These are phyloP conservation scores for Enteromius mattozi DNA, from an alignment of 2,797 vertebrate species.

Conservation along the genomic window DNA sequence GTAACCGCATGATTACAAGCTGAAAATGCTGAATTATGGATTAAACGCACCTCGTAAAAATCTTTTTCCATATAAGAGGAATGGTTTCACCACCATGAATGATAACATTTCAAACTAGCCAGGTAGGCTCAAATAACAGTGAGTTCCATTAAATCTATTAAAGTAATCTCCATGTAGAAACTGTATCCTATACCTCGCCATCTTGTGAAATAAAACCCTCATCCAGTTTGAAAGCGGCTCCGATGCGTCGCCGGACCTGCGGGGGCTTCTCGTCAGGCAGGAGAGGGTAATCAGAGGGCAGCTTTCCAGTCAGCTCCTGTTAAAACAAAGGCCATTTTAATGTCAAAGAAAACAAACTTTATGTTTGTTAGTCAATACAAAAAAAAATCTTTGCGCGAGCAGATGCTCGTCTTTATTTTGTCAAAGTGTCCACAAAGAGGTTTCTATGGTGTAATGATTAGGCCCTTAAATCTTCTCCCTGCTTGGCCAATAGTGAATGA, in stretches of 20 bases:
- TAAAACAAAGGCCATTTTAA: conserved; percentile 17
- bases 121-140: conserved; percentile 30
- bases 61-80: conserved; percentile 19
- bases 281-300: conserved; percentile 88
- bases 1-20: background rate
- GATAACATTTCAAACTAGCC: conserved; percentile 18
- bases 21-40: conserved; percentile 4
- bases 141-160: conserved; percentile 11
- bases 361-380: conserved; percentile 22
- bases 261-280: conserved; percentile 86
- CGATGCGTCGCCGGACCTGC: conserved; percentile 84
- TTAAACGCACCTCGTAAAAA: conserved; percentile 13
- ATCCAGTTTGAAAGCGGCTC: conserved; percentile 89
- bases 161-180: background rate
- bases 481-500: conserved; percentile 42
- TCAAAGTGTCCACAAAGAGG: conserved; percentile 25
- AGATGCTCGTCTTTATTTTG: conserved; percentile 40
- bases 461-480: conserved; percentile 49
- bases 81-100: background rate
- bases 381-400: conserved; percentile 30
- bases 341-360: conserved; percentile 14
- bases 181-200: conserved; percentile 78
- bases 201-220: conserved; percentile 79
- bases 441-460: conserved; percentile 30
- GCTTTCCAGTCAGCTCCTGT: conserved; percentile 89